Evolutionary conservation across 2,113 vertebrate genomes (phyloP), one percentile per base, ranked within the genome.

Genomic region (Balaenoptera acutorostrata): DNA sequence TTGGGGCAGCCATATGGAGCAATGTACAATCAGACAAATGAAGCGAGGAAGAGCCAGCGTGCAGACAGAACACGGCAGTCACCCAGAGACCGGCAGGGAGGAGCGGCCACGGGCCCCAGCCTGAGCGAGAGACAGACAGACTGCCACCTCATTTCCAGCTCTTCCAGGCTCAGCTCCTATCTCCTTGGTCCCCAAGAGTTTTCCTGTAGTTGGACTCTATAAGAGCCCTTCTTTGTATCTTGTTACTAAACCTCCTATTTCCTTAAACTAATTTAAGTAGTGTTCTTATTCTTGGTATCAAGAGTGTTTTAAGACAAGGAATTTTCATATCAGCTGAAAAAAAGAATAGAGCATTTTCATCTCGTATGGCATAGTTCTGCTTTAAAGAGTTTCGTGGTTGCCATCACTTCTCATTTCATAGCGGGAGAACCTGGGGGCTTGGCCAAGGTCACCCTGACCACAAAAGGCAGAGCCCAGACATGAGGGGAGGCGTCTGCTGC

Each of bases 371-470:
- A 8, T 41, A 88, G 59, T 77, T 92, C 36, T 96, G 63, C 72
- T 86, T 92, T 95, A 49, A 74, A 77, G 88, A 36, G 13, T 81
- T 93, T 71, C 5, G 2, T 83, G 80, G 78, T 74, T 78, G 25
- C 90, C 52, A 69, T 83, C 74, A 15, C 57, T 63, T 63, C 75
- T 96, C 52, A 57, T 63, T 81, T 74, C 49, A 63, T 44, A 91
- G 81, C 72, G 66, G 63, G 55, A 95, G 72, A 97, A 93, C 49
- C 25, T 49, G 15, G 88, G 84, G 72, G 61, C 61, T 95, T 95
- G 63, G 71, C 86, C 95, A 95, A 97, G 85, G 92, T 96, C 82
- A 89, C 68, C 29, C 14, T 66, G 63, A 93, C 59, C 86, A 85
- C 44, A 88, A 75, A 97, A 69, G 93, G 61, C 74, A 57, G 69